These are phyloP conservation scores for Gymnopithys bicolor DNA, from an alignment of 2,797 vertebrate species.

Conservation along the genomic window DNA sequence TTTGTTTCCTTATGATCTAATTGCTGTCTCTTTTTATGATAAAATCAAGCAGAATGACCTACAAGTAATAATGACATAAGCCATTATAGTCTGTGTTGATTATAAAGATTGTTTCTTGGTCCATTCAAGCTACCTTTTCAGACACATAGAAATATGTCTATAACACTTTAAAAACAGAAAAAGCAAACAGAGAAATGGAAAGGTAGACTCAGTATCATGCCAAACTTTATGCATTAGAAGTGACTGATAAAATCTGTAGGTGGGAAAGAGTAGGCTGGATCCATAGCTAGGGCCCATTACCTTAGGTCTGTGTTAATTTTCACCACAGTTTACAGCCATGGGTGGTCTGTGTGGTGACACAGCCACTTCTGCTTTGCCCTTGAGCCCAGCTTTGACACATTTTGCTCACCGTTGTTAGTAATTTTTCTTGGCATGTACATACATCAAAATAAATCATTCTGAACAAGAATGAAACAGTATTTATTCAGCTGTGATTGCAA, in stretches of 20 bases:
- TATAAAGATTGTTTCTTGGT: background rate
- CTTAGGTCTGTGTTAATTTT: background rate
- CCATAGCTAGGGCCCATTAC: background rate
- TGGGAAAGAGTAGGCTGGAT: background rate
- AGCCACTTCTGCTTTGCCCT: background rate
- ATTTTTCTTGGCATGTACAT: background rate
- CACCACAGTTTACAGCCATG: background rate
- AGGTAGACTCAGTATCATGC: background rate
- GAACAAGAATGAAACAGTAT: background rate
- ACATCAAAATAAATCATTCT: background rate
- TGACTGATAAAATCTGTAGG: background rate
- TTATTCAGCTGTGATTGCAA: background rate
- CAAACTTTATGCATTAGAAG: background rate
- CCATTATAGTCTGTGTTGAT: background rate
- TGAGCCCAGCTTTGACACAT: background rate
- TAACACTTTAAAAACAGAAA: background rate
- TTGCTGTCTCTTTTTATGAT: background rate
- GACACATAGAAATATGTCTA: fast-evolving
- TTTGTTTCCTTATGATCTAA: background rate
- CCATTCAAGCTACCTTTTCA: background rate
- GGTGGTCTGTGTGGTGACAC: background rate
- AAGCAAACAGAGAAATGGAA: background rate
- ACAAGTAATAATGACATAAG: background rate
- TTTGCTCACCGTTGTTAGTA: background rate
- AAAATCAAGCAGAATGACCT: background rate